Percentiles rank a stretch among this genome's conserved stretches.
These are phyloP conservation scores for Scelioninae gen. 2 DNA, from an alignment of 2,888 invertebrate species.

Conservation along the genomic window DNA sequence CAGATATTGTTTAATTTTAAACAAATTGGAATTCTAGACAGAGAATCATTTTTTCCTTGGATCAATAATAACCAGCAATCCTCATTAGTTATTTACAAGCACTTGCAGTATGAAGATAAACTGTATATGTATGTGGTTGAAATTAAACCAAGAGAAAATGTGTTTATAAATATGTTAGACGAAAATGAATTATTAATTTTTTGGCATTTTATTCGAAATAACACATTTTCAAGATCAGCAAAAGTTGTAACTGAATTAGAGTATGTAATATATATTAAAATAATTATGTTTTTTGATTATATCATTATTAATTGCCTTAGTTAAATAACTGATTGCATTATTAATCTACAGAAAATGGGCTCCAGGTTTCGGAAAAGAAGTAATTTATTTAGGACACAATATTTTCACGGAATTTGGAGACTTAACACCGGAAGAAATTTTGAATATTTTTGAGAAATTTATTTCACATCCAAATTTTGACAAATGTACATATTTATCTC, in stretches of 20 bases:
- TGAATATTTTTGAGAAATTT: constrained; percentile 81
- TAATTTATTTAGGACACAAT: constrained; percentile 79
- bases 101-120: no score
- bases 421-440: constrained; percentile 79
- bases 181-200: constrained; percentile 50
- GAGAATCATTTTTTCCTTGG: constrained; percentile 14
- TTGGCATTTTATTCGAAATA: constrained; percentile 62
- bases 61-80: no score
- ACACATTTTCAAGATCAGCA: no score
- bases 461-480: constrained; percentile 60
- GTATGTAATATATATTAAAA: no score
- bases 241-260: no score
- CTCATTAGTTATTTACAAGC: no score
- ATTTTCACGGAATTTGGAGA: constrained; percentile 86
- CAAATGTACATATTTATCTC: constrained; percentile 17
- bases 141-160: constrained; percentile 7
- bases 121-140: neutral
- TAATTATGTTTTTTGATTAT: no score
- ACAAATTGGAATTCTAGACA: constrained; percentile 76
- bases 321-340: no score
- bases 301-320: no score
- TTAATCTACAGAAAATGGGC: constrained; percentile 83
- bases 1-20: constrained; percentile 82
- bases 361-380: constrained; percentile 82
- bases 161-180: neutral